Evolutionary conservation across 2,888 invertebrate species (phyloP), one percentile per base, ranked within the genome.

Genomic region (Nymphalis c-album): DNA sequence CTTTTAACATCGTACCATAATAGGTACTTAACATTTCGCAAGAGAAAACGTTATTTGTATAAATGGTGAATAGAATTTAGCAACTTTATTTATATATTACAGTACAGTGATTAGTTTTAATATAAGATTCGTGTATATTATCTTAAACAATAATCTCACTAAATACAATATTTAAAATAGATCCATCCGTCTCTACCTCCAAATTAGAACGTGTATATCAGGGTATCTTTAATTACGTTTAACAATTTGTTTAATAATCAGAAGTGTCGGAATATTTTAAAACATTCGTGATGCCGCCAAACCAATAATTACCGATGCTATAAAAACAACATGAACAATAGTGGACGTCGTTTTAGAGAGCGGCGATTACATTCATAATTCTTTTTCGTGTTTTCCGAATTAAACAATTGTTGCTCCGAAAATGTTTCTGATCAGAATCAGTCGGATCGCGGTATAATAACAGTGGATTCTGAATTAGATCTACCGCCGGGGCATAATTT

Each of bases 331-430:
- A 58, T 26, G 64, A 82, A 81, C 87, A 88, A 88, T 87, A n/a
- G 57, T 31, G 60, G 81, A 80, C n/a, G 77, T 76, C 74, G 76
- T 79, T 80, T 84, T 40, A 40, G 22, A 55, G 53, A 55, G 53
- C 22, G 53, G 20, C 51, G 87, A 90, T 90, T 89, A 89, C 77
- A 84, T 84, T 85, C 85, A 86, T 88, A 88, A 84, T 87, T 88
- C 87, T 88, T 83, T 86, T 84, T 85, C 64, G 79, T 80, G 74
- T 77, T 79, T 80, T 77, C 81, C 80, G 84, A 86, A 87, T 89
- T 86, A 85, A 86, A 88, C 89, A 89, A 88, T 88, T 85, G 87
- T 81, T 75, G 77, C 73, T 72, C 78, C 76, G 74, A 76, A 78
- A 78, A 74, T 78, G 82, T 82, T 31, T 85, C 80, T 83, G 87